Conservation (phyloP, 1,140 invertebrate species). For the Brachionus rotundiformis region DNA sequence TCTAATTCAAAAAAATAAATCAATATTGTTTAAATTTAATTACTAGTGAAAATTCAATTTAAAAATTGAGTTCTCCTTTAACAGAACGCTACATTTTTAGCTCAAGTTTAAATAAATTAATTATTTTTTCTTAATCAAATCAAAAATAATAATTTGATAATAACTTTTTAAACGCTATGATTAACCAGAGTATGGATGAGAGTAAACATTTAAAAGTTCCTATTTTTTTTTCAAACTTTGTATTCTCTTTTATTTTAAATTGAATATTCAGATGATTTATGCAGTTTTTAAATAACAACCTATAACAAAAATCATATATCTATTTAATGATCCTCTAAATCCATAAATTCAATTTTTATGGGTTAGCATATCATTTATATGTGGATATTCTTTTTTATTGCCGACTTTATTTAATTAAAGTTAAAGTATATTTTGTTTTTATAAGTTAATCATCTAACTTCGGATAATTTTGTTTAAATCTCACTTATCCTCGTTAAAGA, state of each 20-base stretch:
- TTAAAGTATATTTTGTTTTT: background rate
- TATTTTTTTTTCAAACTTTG: background rate
- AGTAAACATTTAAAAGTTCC: background rate
- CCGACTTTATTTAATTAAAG: background rate
- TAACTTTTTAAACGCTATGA: too few relatives aligned
- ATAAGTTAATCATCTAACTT: background rate
- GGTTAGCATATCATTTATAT: background rate
- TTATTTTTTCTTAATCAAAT: too few relatives aligned
- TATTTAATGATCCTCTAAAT: background rate
- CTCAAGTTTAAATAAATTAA: too few relatives aligned
- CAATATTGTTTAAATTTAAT: too few relatives aligned
- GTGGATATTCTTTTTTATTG: background rate
- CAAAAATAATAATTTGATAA: too few relatives aligned
- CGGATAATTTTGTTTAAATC: background rate
- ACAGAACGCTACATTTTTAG: too few relatives aligned
- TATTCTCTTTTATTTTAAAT: background rate
- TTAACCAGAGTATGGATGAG: too few relatives aligned
- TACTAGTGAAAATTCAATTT: too few relatives aligned
- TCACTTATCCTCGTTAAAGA: background rate
- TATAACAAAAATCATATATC: background rate
- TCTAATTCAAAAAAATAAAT: too few relatives aligned
- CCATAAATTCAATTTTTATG: constrained; percentile 16
- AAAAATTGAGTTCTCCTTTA: too few relatives aligned
- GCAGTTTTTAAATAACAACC: background rate
- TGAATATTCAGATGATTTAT: background rate